Base-by-base conservation (phyloP, 2,888 invertebrate species). In the Heteromyza rotundicornis region DNA sequence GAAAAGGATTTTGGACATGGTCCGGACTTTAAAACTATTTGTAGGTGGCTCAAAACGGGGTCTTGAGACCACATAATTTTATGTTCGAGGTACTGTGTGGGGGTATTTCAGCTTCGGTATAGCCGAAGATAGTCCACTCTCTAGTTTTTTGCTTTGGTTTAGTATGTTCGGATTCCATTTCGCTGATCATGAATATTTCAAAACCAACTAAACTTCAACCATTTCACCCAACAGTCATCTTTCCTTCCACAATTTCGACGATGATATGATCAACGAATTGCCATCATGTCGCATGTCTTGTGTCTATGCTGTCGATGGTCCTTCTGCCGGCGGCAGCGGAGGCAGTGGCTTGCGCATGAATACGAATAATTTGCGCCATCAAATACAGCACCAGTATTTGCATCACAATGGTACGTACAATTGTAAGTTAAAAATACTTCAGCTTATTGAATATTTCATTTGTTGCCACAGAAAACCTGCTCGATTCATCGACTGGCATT, bases 241-340 rank as follows among this genome's bases (percentile, higher is more conserved):
- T 17, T 80, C 80, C 16, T 83, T 82, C 64, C 83, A 82, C 59
- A 80, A 78, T 62, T 84, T 82, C 55, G 83, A 82, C 44, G 83
- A 82, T 63, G 88, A 89, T 77, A 82, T 88, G 74, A 87, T 91
- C 14, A 82, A 79, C 53, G 93, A 94, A 71, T 84, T 94, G 69
- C 92, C 92, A 0, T 92, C 92, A 44, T 94, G 94, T 80, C n/a
- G n/a, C n/a, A n/a, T n/a, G n/a, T n/a, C n/a, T n/a, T n/a, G n/a
- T n/a, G 90, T 92, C 61, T 94, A 92, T 81, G 93, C 82, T 70
- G 88, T 82, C 69, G 90, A 85, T 64, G 62, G 66, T 2, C 63
- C 65, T 14, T 65, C 69, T 27, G 65, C 64, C 20, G 62, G 60
- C 20, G 64, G 51, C 14, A 55, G 64, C 23, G 71, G 67, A 16